Evolutionary conservation across 2,797 vertebrate species (phyloP).

Genomic region (Cirrhinus molitorella): DNA sequence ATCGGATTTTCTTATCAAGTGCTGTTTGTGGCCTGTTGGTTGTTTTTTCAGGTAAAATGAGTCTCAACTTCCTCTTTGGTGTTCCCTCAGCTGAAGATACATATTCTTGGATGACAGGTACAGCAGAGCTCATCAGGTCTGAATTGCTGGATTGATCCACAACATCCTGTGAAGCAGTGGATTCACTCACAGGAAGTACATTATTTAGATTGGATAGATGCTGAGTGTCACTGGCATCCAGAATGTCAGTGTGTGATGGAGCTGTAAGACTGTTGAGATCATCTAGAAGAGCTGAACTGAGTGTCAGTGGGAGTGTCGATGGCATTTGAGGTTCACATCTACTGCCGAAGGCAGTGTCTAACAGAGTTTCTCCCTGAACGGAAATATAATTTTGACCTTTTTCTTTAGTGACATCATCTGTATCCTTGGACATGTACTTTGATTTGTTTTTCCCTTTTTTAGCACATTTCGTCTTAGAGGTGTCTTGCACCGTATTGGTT

Average conservation of each 20-base stretch:
- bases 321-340: conserved; percentile 2
- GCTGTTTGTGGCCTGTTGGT: conserved; percentile 68
- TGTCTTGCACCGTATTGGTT: not conserved
- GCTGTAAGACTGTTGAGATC: not conserved
- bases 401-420: not conserved
- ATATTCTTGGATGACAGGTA: conserved; percentile 55
- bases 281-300: conserved; percentile 30
- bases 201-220: not conserved
- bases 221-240: conserved; percentile 6
- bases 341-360: not conserved
- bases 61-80: conserved; percentile 75
- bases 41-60: conserved; percentile 78
- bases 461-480: not conserved
- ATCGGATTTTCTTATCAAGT: conserved; percentile 80
- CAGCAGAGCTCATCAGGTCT: conserved; percentile 35
- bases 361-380: conserved; percentile 5
- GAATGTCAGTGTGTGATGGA: not conserved
- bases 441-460: not conserved
- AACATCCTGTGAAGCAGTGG: conserved; percentile 10
- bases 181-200: conserved; percentile 18
- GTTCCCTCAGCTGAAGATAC: conserved; percentile 61
- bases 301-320: not conserved
- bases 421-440: not conserved
- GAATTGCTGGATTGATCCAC: conserved; percentile 64
- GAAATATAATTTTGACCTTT: conserved; percentile 8